phyloP scores from a whole-genome alignment of 1,140 invertebrate species.

The Zaprionus davidi region DNA sequence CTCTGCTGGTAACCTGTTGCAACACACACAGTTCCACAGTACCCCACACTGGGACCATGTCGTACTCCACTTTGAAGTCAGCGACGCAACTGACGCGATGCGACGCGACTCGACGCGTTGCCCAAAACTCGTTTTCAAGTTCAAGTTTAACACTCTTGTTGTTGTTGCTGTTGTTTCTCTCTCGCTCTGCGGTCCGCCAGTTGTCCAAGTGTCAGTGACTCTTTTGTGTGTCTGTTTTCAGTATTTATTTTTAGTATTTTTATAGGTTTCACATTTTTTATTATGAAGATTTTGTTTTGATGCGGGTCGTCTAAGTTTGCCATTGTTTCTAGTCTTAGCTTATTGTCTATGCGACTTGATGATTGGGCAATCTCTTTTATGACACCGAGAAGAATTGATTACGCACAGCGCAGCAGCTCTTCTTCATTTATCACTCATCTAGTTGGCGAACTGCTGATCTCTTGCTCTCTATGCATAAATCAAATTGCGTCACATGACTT shows the following conservation, averaged over 20 bases:
- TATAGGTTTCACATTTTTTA: background rate
- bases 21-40: constrained; percentile 27
- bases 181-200: constrained; percentile 10
- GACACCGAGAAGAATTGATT: constrained; percentile 54
- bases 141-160: constrained; percentile 67
- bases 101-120: background rate
- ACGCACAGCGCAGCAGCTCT: constrained; percentile 3
- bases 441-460: constrained; percentile 15
- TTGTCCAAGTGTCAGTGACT: constrained; percentile 78
- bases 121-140: constrained; percentile 81
- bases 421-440: background rate
- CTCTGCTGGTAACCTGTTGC: constrained; percentile 65
- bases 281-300: constrained; percentile 26
- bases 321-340: constrained; percentile 46
- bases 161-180: constrained; percentile 13
- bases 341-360: constrained; percentile 41
- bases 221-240: constrained; percentile 56
- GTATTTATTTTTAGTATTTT: constrained; percentile 23
- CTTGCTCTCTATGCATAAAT: constrained; percentile 56
- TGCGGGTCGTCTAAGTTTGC: constrained; percentile 22
- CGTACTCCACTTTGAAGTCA: constrained; percentile 29
- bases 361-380: constrained; percentile 58
- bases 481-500: constrained; percentile 44
- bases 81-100: background rate
- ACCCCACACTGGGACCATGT: constrained; percentile 23